These are phyloP conservation scores for Megastigmus dorsalis DNA, from an alignment of 2,888 invertebrate genomes.

Conservation along the genomic window DNA sequence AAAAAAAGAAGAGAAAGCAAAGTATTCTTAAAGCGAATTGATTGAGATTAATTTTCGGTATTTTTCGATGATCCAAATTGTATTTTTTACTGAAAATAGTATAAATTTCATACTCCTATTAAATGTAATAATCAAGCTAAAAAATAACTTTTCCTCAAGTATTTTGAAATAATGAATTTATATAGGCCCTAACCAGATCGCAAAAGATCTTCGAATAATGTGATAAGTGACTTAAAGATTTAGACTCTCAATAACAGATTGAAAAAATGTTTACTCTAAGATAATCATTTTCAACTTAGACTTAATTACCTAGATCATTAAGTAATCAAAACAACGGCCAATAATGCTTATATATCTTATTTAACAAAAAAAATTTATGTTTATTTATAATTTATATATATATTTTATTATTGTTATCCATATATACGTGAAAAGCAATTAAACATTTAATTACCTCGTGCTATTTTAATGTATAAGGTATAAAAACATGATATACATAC, in stretches of 20 bases:
- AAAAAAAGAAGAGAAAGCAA: background rate
- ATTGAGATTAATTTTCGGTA: slow-evolving; percentile 25
- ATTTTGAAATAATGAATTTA: slow-evolving; percentile 37
- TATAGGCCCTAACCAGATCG: slow-evolving; percentile 39
- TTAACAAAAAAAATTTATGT: slow-evolving; percentile 41
- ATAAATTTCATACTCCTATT: slow-evolving; percentile 29
- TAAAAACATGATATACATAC: slow-evolving; percentile 22
- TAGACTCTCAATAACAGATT: background rate
- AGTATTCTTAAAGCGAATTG: slow-evolving; percentile 7
- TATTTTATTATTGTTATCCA: slow-evolving; percentile 48
- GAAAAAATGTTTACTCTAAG: slow-evolving; percentile 25
- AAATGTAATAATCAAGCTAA: slow-evolving; percentile 11
- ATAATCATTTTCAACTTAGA: slow-evolving; percentile 28
- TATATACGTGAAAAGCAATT: slow-evolving; percentile 30
- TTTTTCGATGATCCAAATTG: background rate
- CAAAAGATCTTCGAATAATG: slow-evolving; percentile 44
- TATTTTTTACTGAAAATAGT: slow-evolving; percentile 16
- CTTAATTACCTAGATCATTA: slow-evolving; percentile 39
- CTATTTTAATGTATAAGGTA: slow-evolving; percentile 32
- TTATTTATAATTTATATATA: slow-evolving; percentile 51
- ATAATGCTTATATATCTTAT: slow-evolving; percentile 51
- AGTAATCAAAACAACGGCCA: slow-evolving; percentile 48
- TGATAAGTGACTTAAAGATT: slow-evolving; percentile 49
- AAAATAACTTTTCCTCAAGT: slow-evolving; percentile 24
- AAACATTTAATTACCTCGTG: slow-evolving; percentile 36